A percentile compares a stretch with the other conserved stretches of the same genome.
These are phyloP conservation scores for Apaloderma vittatum DNA, from an alignment of 2,113 vertebrate species.

Conservation along the genomic window DNA sequence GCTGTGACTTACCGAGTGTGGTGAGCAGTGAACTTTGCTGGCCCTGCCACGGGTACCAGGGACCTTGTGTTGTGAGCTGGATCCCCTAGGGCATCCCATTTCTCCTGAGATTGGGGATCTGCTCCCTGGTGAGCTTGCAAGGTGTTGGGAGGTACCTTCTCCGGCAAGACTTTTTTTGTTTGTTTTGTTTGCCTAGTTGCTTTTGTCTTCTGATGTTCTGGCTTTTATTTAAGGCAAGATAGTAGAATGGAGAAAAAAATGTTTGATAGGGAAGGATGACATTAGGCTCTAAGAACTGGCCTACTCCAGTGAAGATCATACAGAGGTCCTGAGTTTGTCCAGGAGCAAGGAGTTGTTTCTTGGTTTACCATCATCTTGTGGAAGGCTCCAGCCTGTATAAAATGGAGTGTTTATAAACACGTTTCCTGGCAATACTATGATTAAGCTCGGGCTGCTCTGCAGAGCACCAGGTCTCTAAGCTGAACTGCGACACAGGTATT, in stretches of 20 bases:
- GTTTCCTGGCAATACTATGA: accelerated
- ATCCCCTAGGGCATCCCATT: accelerated
- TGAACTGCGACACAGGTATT: accelerated
- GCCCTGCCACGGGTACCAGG: background rate
- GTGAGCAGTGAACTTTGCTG: accelerated
- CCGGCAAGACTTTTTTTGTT: background rate
- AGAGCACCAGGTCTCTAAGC: background rate
- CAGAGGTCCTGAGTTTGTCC: background rate
- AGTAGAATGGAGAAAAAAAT: background rate
- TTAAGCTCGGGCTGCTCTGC: background rate
- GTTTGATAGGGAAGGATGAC: background rate
- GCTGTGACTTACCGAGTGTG: accelerated
- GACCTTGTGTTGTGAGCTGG: background rate
- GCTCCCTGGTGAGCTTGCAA: background rate
- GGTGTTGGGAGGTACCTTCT: background rate
- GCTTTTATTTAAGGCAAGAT: background rate
- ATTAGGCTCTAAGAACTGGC: background rate
- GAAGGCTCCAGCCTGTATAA: background rate
- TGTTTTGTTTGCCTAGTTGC: background rate
- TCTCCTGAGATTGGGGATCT: background rate
- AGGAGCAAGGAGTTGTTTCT: accelerated
- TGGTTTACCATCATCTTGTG: background rate
- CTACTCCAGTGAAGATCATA: background rate
- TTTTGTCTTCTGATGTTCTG: background rate
- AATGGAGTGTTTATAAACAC: background rate